Evolutionary conservation across 1,140 invertebrate species (phyloP).

Genomic region (Ceratina australensis): DNA sequence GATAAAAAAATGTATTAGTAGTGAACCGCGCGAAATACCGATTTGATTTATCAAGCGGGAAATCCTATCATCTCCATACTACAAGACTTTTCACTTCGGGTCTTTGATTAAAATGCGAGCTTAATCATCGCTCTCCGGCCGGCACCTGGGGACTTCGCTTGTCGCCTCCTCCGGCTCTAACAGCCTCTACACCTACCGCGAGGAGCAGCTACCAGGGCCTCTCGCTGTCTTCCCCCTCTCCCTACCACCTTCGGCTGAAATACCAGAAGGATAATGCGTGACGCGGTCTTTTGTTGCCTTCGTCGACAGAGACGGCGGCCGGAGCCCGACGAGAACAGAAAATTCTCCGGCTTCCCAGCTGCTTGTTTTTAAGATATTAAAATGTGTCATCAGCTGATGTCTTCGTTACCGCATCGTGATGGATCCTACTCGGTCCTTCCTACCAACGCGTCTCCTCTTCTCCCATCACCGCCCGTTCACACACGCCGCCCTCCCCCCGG

Average conservation of each 20-base stretch:
- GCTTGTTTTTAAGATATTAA: conserved; percentile 77
- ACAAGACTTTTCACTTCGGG: conserved; percentile 77
- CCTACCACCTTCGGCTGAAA: conserved; percentile 62
- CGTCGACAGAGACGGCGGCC: conserved; percentile 46
- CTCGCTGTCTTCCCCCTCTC: conserved; percentile 58
- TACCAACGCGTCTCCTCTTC: conserved; percentile 28
- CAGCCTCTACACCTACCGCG: conserved; percentile 16
- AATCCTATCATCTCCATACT: conserved; percentile 74
- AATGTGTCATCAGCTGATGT: conserved; percentile 77
- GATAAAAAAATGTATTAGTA: conserved; percentile 68
- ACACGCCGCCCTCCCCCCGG: too few relatives aligned
- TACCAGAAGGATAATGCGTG: conserved; percentile 72
- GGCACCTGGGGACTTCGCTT: conserved; percentile 70
- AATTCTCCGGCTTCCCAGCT: conserved; percentile 44
- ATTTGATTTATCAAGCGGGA: conserved; percentile 76
- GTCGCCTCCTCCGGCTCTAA: conserved; percentile 27
- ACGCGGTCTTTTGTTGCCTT: conserved; percentile 69
- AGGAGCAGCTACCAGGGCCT: conserved; percentile 43
- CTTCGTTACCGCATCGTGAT: conserved; percentile 72
- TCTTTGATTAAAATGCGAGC: conserved; percentile 78
- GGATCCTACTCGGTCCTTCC: conserved; percentile 56
- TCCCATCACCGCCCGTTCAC: not conserved
- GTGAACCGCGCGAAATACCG: conserved; percentile 56
- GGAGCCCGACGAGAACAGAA: conserved; percentile 45
- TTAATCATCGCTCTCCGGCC: conserved; percentile 70